phyloP scores from a whole-genome alignment of 35 echinoderm and acorn worm genomes.

The Holothuria glaberrima region DNA sequence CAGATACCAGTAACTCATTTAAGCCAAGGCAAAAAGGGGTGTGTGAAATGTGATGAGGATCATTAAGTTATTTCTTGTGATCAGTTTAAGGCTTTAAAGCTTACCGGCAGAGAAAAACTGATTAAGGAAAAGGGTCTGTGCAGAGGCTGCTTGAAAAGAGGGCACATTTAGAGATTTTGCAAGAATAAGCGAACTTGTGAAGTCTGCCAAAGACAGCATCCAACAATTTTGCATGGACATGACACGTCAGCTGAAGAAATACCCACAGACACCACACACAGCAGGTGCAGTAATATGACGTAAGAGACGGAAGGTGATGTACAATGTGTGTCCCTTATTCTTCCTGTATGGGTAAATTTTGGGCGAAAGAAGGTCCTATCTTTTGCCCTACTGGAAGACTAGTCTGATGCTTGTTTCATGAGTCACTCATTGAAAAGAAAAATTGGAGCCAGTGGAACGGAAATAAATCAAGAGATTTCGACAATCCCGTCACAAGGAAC shows the following conservation, averaged over 20 bases:
- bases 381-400: constrained; percentile 34
- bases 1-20: neutral
- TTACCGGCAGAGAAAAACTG: constrained; percentile 4
- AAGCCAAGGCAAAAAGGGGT: neutral
- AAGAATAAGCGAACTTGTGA: constrained; percentile 13
- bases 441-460: constrained; percentile 34
- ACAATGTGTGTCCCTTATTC: neutral
- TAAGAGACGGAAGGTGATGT: neutral
- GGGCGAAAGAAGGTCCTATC: constrained; percentile 1
- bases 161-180: constrained; percentile 31
- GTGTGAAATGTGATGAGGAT: constrained; percentile 5
- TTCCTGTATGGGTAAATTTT: constrained; percentile 31
- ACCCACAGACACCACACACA: neutral
- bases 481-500: neutral
- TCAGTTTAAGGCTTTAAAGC: constrained; percentile 28
- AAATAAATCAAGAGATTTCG: constrained; percentile 33
- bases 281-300: constrained; percentile 7
- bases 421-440: constrained; percentile 14
- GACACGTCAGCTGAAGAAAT: neutral
- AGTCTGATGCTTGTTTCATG: constrained; percentile 48
- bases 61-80: constrained; percentile 17
- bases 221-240: constrained; percentile 49
- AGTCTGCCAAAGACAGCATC: constrained; percentile 37
- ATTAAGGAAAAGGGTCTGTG: constrained; percentile 33
- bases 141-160: constrained; percentile 42